Evolutionary conservation across 2,113 vertebrate genomes (phyloP).

Genomic region (Corythoichthys haematopterus): DNA sequence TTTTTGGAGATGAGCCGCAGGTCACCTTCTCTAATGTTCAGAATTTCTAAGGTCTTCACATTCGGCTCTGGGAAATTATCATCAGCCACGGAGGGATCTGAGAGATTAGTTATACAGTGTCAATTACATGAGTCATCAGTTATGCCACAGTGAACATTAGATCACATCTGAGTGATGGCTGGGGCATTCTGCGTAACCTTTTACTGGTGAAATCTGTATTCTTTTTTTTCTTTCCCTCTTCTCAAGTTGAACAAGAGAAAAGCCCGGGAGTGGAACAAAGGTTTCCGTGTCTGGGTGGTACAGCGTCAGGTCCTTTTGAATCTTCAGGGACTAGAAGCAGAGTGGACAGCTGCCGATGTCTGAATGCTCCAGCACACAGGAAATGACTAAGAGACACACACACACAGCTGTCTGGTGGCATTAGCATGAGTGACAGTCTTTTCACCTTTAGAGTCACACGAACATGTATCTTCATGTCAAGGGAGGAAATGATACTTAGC

Average conservation of each 20-base stretch:
- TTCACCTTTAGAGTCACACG: slow-evolving; percentile 40
- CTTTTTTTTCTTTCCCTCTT: slow-evolving; percentile 11
- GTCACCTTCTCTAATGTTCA: slow-evolving; percentile 58
- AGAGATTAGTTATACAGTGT: slow-evolving; percentile 66
- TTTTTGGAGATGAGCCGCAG: slow-evolving; percentile 49
- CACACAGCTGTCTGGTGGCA: slow-evolving; percentile 51
- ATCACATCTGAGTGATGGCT: slow-evolving; percentile 45
- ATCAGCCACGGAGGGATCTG: slow-evolving; percentile 49
- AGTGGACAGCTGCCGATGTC: slow-evolving; percentile 67
- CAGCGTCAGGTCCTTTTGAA: slow-evolving; percentile 52
- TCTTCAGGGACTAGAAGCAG: slow-evolving; percentile 51
- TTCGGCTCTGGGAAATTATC: slow-evolving; percentile 39
- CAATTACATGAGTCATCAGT: slow-evolving; percentile 65
- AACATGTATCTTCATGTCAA: slow-evolving; percentile 40
- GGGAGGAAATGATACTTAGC: slow-evolving; percentile 40
- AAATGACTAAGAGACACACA: slow-evolving; percentile 61
- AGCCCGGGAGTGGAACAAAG: slow-evolving; percentile 10
- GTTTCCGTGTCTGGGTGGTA: slow-evolving; percentile 49
- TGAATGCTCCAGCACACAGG: slow-evolving; percentile 49
- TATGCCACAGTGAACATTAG: slow-evolving; percentile 55
- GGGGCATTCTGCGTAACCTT: slow-evolving; percentile 42
- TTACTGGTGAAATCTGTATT: slow-evolving; percentile 21
- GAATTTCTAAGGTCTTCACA: slow-evolving; percentile 47
- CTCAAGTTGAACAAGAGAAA: slow-evolving; percentile 6
- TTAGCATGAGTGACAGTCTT: slow-evolving; percentile 63